Conservation (phyloP, 2,113 vertebrate genomes). For the Strix aluco region DNA sequence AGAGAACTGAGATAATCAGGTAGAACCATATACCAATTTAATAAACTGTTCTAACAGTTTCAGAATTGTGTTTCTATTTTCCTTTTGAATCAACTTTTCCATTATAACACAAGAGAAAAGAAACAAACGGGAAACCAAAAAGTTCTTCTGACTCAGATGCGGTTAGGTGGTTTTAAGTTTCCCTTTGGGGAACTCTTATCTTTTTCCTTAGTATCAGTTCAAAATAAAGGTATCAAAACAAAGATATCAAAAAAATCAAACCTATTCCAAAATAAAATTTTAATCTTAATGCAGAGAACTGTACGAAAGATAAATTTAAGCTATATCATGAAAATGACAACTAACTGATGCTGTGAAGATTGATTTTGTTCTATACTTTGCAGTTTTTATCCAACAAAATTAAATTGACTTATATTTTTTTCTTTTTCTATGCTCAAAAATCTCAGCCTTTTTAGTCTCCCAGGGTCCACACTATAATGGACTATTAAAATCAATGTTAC, state of each 20-base stretch:
- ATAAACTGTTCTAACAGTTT: background rate
- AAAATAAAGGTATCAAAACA: background rate
- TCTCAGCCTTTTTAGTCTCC: background rate
- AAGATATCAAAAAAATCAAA: background rate
- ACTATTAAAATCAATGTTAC: background rate
- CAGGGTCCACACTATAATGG: background rate
- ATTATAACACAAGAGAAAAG: background rate
- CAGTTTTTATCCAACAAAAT: background rate
- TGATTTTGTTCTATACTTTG: background rate
- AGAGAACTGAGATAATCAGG: background rate
- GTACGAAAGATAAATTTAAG: background rate
- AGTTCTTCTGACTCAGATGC: background rate
- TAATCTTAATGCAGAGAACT: background rate
- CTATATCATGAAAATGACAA: background rate
- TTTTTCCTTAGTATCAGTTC: background rate
- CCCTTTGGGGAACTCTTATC: background rate
- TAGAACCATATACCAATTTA: background rate
- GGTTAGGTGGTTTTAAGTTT: background rate
- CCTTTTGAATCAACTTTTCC: background rate
- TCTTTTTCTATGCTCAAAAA: background rate
- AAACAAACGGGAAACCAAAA: background rate
- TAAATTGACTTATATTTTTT: background rate
- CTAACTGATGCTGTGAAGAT: background rate
- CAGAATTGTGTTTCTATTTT: background rate
- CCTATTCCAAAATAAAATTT: background rate